Evolutionary conservation across 2,797 vertebrate genomes (phyloP).

Genomic region (Squalus acanthias): DNA sequence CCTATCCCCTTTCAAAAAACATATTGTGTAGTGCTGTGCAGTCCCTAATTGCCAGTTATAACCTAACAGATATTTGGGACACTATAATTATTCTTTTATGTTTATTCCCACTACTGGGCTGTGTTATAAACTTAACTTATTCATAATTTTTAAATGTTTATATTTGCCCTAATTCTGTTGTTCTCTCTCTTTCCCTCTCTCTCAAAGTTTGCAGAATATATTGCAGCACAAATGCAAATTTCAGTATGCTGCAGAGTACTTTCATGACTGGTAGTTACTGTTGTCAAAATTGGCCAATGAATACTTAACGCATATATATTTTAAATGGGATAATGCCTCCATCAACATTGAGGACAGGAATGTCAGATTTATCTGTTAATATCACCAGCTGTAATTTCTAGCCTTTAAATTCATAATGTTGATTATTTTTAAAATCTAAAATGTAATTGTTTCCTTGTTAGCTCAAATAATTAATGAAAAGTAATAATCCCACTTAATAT

Average conservation of each 20-base stretch:
- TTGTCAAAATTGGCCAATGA: neutral
- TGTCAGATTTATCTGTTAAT: constrained; percentile 4
- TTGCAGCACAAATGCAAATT: neutral
- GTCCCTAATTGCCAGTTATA: constrained; percentile 36
- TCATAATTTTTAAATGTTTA: neutral
- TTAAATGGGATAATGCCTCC: neutral
- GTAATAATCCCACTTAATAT: neutral
- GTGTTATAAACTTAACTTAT: neutral
- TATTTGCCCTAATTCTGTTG: neutral
- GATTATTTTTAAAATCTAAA: neutral
- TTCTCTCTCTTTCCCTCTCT: neutral
- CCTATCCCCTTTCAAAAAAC: constrained; percentile 20
- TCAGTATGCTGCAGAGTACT: neutral
- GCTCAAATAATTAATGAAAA: neutral
- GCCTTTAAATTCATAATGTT: neutral
- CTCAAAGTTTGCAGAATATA: neutral
- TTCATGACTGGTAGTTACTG: neutral
- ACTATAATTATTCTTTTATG: constrained; percentile 31
- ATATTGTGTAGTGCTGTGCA: neutral
- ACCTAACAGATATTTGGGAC: neutral
- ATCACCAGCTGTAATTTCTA: neutral
- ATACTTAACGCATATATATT: neutral
- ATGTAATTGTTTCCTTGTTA: neutral
- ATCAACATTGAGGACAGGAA: neutral
- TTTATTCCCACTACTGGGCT: neutral